phyloP scores from a whole-genome alignment of 2,888 invertebrate genomes.

The Keiferia lycopersicella region DNA sequence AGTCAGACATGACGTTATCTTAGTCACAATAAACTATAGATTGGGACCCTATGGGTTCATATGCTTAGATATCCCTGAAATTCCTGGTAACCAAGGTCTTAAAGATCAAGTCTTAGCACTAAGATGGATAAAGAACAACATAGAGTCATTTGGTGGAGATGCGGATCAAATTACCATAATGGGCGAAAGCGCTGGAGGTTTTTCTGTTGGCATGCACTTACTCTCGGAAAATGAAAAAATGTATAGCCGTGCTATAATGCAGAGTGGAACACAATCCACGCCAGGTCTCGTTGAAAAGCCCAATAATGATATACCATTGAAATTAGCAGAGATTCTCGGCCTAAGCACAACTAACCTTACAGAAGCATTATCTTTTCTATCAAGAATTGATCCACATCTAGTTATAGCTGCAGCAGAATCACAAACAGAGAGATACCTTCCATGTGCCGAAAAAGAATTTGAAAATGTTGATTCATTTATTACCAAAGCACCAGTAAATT shows the following conservation, averaged over 20 bases:
- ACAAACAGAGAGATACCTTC: slow-evolving; percentile 26
- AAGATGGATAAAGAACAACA: slow-evolving; percentile 56
- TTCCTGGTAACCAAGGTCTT: slow-evolving; percentile 59
- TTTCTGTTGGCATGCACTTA: slow-evolving; percentile 53
- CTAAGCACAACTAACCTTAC: slow-evolving; percentile 37
- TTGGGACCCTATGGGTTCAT: slow-evolving; percentile 61
- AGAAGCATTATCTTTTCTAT: slow-evolving; percentile 47
- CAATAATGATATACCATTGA: slow-evolving; percentile 43
- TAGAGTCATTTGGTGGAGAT: slow-evolving; percentile 59
- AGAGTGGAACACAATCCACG: slow-evolving; percentile 50
- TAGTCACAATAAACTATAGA: slow-evolving; percentile 56
- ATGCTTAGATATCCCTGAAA: slow-evolving; percentile 52
- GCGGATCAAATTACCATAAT: slow-evolving; percentile 50
- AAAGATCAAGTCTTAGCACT: slow-evolving; percentile 58
- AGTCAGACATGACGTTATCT: slow-evolving; percentile 52
- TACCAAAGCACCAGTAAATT: slow-evolving; percentile 44
- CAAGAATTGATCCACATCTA: slow-evolving; percentile 37
- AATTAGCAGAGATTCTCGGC: slow-evolving; percentile 47
- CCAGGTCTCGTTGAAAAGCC: slow-evolving; percentile 41
- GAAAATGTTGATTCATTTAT: slow-evolving; percentile 50
- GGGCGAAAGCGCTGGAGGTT: slow-evolving; percentile 55
- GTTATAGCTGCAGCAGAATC: slow-evolving; percentile 41
- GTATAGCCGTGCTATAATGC: slow-evolving; percentile 50
- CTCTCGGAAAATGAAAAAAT: slow-evolving; percentile 45
- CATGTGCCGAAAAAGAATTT: slow-evolving; percentile 54